A percentile compares a stretch with the other conserved stretches of the same genome.
Conservation (phyloP, 2,113 vertebrate genomes). For the Gavialis gangeticus region DNA sequence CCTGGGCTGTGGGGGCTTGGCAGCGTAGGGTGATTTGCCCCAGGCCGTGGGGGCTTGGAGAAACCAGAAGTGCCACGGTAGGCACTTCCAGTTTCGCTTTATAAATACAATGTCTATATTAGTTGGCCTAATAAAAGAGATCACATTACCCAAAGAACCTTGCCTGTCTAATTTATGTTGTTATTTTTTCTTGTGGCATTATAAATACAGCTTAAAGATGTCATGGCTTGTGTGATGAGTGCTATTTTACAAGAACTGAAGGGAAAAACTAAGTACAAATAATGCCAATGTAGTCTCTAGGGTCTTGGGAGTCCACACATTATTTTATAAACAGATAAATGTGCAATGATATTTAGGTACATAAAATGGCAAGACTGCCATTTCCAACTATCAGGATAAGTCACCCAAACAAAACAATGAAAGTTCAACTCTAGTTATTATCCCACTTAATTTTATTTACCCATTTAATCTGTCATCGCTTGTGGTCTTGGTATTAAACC, state of each 20-base stretch:
- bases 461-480: not conserved
- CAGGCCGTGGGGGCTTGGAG: too few species aligned
- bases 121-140: too few species aligned
- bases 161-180: too few species aligned
- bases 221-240: not conserved
- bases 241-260: not conserved
- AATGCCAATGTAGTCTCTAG: not conserved
- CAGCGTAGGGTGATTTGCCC: too few species aligned
- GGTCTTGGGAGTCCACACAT: not conserved
- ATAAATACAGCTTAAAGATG: not conserved
- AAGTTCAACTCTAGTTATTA: not conserved
- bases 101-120: too few species aligned
- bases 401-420: not conserved
- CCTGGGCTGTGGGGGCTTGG: too few species aligned
- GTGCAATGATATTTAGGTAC: not conserved
- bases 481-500: not conserved
- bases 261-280: not conserved
- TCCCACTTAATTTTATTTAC: not conserved
- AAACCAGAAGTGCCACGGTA: too few species aligned
- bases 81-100: too few species aligned
- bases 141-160: too few species aligned
- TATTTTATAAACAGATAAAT: conserved; percentile 13
- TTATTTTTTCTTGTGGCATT: not conserved
- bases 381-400: not conserved
- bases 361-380: not conserved